Conservation (phyloP, 2,113 vertebrate genomes). For the Progne subis region DNA sequence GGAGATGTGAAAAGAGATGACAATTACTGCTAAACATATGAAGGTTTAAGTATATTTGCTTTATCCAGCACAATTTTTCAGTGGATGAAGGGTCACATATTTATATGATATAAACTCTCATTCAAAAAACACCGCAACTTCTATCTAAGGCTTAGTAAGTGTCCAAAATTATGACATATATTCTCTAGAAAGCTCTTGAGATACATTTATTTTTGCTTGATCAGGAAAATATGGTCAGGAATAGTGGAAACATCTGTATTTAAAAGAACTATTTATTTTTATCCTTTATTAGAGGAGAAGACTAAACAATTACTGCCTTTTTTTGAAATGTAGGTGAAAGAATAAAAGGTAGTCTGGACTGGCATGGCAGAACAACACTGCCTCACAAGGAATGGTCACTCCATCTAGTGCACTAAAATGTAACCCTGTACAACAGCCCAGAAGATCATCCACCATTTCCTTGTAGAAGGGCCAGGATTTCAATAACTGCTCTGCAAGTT, state of each 20-base stretch:
- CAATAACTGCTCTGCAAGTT: not conserved
- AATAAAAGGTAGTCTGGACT: not conserved
- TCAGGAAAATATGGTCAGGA: not conserved
- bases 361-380: not conserved
- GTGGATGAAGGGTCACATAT: not conserved
- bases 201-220: not conserved
- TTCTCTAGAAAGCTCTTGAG: not conserved
- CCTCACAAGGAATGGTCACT: not conserved
- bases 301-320: not conserved
- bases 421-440: not conserved
- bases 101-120: not conserved
- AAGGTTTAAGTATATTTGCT: not conserved
- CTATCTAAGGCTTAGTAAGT: not conserved
- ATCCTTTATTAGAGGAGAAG: not conserved
- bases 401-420: not conserved
- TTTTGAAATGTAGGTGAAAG: not conserved
- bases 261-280: not conserved
- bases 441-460: not conserved
- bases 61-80: not conserved
- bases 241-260: not conserved
- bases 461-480: not conserved
- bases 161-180: not conserved
- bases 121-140: not conserved
- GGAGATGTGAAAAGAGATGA: not conserved
- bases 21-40: not conserved